These are phyloP conservation scores for Dryocosmus kuriphilus DNA, from an alignment of 2,888 invertebrate species.

Conservation along the genomic window DNA sequence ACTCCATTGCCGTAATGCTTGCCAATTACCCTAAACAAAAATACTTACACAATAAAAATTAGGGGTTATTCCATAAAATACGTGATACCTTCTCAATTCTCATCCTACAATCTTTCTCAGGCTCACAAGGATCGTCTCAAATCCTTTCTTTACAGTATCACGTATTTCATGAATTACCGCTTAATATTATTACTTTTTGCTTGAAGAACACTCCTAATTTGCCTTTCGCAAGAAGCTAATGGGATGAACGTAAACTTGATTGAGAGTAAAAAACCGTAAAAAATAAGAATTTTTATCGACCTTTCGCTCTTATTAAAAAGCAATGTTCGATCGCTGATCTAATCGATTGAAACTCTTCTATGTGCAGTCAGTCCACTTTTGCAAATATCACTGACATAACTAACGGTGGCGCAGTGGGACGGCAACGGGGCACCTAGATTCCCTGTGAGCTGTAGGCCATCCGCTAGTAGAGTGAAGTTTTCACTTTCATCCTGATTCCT, in stretches of 20 bases:
- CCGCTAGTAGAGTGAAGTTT: conserved; percentile 70
- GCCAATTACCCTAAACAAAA: background rate
- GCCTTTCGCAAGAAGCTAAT: conserved; percentile 24
- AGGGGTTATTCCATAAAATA: background rate
- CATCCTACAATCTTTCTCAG: background rate
- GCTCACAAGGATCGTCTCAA: background rate
- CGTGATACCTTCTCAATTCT: background rate
- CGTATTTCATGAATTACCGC: background rate
- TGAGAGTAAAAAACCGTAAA: background rate
- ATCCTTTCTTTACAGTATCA: background rate
- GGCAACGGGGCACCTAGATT: conserved; percentile 67
- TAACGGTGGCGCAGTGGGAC: conserved; percentile 31
- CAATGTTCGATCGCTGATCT: background rate
- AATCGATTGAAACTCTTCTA: conserved; percentile 2
- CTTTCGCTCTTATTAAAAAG: conserved; percentile 6
- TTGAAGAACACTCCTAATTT: background rate
- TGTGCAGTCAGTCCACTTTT: conserved; percentile 33
- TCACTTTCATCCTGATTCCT: conserved; percentile 74
- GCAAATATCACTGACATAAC: conserved; percentile 31
- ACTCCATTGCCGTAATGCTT: background rate
- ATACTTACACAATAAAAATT: background rate
- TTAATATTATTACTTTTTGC: conserved; percentile 27
- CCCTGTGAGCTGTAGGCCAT: conserved; percentile 75
- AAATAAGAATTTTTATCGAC: background rate
- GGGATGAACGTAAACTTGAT: background rate